Evolutionary conservation across 2,888 invertebrate genomes (phyloP).

Genomic region (Poecilobothrus nobilitatus): DNA sequence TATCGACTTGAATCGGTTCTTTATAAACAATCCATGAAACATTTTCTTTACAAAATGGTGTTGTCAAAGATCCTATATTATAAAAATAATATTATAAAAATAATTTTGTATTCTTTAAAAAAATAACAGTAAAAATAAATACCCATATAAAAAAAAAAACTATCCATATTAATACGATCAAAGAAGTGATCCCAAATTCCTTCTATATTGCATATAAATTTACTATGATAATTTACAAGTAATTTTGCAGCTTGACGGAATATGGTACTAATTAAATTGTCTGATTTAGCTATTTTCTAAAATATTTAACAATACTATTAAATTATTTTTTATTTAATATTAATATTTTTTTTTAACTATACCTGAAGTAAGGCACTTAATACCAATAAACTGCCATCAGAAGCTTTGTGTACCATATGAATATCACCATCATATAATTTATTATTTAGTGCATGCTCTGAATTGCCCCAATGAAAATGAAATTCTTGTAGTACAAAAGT

Average conservation of each 20-base stretch:
- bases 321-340: too few species aligned
- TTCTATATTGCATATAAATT: not conserved
- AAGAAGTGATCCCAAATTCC: not conserved
- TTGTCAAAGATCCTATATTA: constrained; percentile 61
- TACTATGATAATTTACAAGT: not conserved
- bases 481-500: constrained; percentile 55
- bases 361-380: not conserved
- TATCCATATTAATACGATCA: not conserved
- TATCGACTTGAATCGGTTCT: not conserved
- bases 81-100: too few species aligned
- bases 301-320: too few species aligned
- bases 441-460: constrained; percentile 62
- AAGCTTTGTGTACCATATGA: constrained; percentile 62
- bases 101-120: too few species aligned
- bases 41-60: constrained; percentile 61
- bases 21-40: constrained; percentile 61
- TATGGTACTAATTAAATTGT: not conserved
- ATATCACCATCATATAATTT: constrained; percentile 62
- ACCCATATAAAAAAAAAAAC: not conserved
- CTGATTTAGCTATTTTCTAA: not conserved
- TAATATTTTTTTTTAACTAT: too few species aligned
- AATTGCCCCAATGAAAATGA: constrained; percentile 64
- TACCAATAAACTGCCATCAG: not conserved
- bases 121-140: not conserved
- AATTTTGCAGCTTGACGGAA: not conserved